These are phyloP conservation scores for Petrocephalus schoutedeni DNA, from an alignment of 2,797 vertebrate genomes.

Conservation along the genomic window DNA sequence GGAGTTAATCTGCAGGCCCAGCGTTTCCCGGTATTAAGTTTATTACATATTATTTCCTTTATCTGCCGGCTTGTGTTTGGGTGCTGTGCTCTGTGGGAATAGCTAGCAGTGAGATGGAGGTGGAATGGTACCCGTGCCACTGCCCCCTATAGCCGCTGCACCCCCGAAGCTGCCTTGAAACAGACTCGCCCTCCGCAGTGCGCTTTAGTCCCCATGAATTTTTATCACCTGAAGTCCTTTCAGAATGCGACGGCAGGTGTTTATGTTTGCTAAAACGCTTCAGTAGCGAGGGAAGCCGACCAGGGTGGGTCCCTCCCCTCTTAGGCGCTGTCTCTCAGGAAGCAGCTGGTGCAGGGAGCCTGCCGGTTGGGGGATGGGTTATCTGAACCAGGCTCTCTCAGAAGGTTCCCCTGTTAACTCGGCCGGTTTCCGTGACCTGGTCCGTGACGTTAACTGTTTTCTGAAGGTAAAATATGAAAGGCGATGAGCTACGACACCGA, in stretches of 20 bases:
- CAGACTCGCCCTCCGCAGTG: constrained; percentile 38
- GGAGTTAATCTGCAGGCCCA: neutral
- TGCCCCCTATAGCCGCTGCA: neutral
- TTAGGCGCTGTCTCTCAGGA: neutral
- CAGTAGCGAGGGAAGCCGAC: neutral
- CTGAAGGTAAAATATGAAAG: neutral
- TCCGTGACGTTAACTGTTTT: neutral
- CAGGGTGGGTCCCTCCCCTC: neutral
- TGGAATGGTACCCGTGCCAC: neutral
- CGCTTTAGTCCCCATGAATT: constrained; percentile 50
- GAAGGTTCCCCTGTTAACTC: neutral
- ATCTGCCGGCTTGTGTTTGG: neutral
- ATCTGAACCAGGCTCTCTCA: neutral
- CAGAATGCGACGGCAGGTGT: constrained; percentile 25
- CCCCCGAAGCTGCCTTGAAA: neutral
- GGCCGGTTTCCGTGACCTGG: neutral
- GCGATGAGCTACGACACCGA: neutral
- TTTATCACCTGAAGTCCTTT: constrained; percentile 16
- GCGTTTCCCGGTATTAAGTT: neutral
- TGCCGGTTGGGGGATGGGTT: neutral
- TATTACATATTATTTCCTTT: neutral
- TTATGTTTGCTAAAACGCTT: neutral
- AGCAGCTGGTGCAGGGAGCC: neutral
- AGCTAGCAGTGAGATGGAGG: neutral
- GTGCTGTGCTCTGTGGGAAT: neutral